These are phyloP conservation scores for Ctenosaura bakeri DNA, from an alignment of 2,797 vertebrate genomes.

Conservation along the genomic window DNA sequence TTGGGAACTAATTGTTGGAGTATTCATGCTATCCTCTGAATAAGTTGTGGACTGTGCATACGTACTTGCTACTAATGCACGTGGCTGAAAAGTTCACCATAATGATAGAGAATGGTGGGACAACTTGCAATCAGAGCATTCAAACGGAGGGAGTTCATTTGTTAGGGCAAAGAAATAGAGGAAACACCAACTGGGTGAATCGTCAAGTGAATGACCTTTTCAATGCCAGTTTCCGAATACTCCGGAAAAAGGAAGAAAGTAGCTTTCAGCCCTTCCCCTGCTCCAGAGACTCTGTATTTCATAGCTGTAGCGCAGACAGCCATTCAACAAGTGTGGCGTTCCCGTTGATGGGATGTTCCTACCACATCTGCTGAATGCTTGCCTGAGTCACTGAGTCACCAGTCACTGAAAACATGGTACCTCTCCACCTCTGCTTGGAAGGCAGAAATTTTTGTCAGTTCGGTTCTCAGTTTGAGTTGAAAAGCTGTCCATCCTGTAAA, in stretches of 20 bases:
- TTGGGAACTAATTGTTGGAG: not conserved
- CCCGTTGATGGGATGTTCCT: not conserved
- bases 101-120: slow-evolving; percentile 40
- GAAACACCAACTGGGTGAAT: not conserved
- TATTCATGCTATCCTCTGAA: not conserved
- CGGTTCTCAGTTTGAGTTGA: not conserved
- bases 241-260: not conserved
- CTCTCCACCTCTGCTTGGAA: not conserved
- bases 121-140: not conserved
- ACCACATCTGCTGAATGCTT: not conserved
- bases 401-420: not conserved
- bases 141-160: not conserved
- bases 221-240: not conserved
- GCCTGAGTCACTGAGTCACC: too few relatives aligned
- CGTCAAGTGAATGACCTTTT: not conserved
- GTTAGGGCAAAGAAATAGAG: not conserved
- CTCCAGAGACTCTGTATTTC: not conserved
- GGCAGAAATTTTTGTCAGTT: not conserved
- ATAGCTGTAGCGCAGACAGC: not conserved
- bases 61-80: not conserved
- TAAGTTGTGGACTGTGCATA: not conserved
- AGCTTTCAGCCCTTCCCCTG: too few relatives aligned
- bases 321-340: not conserved
- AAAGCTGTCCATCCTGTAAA: not conserved
- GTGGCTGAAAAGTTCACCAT: slow-evolving; percentile 46